Base-by-base conservation (phyloP, 1,140 invertebrate genomes). In the Bactericera cockerelli region DNA sequence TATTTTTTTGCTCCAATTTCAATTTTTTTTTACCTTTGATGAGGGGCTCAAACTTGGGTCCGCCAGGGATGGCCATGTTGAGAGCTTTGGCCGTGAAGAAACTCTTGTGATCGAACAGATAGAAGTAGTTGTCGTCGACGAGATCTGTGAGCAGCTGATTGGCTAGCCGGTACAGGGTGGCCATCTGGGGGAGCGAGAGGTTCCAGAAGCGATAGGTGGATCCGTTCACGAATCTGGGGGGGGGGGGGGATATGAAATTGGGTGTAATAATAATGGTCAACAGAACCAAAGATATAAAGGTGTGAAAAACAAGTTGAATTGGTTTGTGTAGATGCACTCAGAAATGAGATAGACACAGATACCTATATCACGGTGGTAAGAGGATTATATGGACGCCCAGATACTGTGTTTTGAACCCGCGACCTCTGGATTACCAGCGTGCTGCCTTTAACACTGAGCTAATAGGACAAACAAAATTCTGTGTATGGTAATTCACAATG, bases 61-160 rank as follows among this genome's bases (percentile, higher is more conserved):
- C 97, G 62, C 97, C 97, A 25, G 97, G 97, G 67, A 99, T 98
- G n/a, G 97, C 96, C 87, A 99, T 93, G 69, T 99, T 99, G 14
- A 99, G 74, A 10, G 97, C 97, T 75, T 99, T 99, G 1, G 97
- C 97, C 16, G 97, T 99, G 72, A 99, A 99, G 71, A 99, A 99
- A 65, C 95, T 98, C 71, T 98, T 98, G 11, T 94, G 83, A 75
- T 99, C 96, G 76, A 99, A 99, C 0, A 99, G 75, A 71, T 99
- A 99, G 73, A 98, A 99, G 71, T 97, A 99, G 71, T 99, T 99
- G 61, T 92, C 83, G 77, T 99, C 97, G 0, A 98, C 92, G 39
- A 99, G 78, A 77, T 99, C 97, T 14, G 96, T 99, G 1, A 99
- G 74, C n/a, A 99, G 75, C 70, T 97, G 94, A 77, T 99, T 99